Conservation (phyloP, 2,797 vertebrate genomes). For the Galago senegalensis region DNA sequence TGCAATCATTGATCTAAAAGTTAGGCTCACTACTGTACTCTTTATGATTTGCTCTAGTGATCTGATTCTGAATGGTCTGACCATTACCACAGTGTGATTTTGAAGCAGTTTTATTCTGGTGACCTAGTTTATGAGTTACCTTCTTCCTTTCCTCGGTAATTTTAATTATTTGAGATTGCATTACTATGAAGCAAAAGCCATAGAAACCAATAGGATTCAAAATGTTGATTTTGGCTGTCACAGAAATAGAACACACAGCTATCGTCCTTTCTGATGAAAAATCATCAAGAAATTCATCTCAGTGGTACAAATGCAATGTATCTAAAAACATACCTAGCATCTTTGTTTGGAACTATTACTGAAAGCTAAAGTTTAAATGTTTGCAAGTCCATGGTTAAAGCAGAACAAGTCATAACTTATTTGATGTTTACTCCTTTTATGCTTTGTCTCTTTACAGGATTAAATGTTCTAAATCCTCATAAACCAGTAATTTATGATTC, state of each 20-base stretch:
- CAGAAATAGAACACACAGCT: background rate
- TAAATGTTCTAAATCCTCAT: background rate
- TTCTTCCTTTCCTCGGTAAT: background rate
- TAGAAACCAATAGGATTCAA: background rate
- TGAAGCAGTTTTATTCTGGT: background rate
- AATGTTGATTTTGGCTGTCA: background rate
- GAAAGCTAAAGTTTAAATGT: background rate
- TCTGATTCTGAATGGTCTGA: background rate
- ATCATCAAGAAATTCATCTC: background rate
- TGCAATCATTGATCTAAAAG: background rate
- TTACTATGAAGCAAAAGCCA: background rate
- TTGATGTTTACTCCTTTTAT: background rate
- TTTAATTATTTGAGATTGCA: background rate
- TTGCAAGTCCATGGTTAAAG: background rate
- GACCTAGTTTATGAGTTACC: background rate
- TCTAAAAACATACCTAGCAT: rapidly evolving
- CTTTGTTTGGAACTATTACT: background rate
- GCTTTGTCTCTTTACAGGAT: background rate
- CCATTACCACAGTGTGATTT: background rate
- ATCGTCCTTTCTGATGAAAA: background rate
- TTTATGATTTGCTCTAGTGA: background rate
- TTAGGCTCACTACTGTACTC: background rate
- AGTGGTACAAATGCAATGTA: background rate
- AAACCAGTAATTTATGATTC: background rate
- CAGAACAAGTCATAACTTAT: background rate